Conservation (phyloP, 2,797 vertebrate genomes). For the Sitta carolinensis region DNA sequence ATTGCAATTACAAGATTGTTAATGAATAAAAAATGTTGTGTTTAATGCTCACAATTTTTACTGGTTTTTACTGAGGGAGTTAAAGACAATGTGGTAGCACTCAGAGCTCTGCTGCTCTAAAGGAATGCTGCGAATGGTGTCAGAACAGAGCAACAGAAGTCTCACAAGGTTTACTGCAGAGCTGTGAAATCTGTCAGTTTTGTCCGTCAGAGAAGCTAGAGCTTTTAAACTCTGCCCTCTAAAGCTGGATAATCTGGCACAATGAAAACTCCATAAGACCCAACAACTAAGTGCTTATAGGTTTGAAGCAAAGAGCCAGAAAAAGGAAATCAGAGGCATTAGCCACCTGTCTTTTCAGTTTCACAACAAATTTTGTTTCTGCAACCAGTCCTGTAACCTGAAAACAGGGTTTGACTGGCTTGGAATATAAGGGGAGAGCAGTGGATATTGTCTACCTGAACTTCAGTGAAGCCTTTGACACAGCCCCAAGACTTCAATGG, state of each 20-base stretch:
- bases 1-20: not conserved
- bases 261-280: not conserved
- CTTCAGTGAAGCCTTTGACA: not conserved
- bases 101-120: not conserved
- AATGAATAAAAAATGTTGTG: not conserved
- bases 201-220: not conserved
- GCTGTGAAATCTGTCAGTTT: conserved; percentile 3
- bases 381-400: not conserved
- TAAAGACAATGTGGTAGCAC: not conserved
- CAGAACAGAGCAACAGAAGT: not conserved
- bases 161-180: not conserved
- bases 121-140: accelerated
- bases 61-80: not conserved
- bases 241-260: not conserved
- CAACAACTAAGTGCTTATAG: not conserved
- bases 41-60: not conserved
- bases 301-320: not conserved
- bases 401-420: not conserved
- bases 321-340: not conserved
- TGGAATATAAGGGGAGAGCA: not conserved
- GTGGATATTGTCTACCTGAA: not conserved
- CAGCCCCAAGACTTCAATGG: not conserved
- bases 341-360: not conserved
- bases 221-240: not conserved
- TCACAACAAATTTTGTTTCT: not conserved